A percentile compares a stretch with the other conserved stretches of the same genome.
phyloP scores from a whole-genome alignment of 2,888 invertebrate species.

The Melolontha melolontha region DNA sequence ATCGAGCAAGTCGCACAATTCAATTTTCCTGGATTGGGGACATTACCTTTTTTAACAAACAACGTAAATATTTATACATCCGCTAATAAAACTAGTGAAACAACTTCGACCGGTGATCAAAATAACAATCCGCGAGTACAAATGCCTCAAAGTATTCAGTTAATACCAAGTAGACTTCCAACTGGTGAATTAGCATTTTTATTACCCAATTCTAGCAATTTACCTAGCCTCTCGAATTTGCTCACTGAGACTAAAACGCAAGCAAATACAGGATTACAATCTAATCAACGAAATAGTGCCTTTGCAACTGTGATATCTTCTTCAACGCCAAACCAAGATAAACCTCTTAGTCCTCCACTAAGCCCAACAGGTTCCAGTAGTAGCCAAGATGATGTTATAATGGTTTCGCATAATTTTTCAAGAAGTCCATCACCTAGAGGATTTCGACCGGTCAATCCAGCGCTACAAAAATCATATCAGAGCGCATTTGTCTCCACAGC shows the following conservation, averaged over 20 bases:
- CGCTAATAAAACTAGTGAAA: slow-evolving; percentile 54
- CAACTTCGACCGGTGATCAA: slow-evolving; percentile 62
- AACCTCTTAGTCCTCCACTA: slow-evolving; percentile 72
- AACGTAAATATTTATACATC: slow-evolving; percentile 47
- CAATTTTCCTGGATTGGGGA: slow-evolving; percentile 56
- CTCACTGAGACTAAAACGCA: slow-evolving; percentile 50
- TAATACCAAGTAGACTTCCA: slow-evolving; percentile 75
- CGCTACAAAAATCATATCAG: slow-evolving; percentile 47
- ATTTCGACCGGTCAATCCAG: slow-evolving; percentile 58
- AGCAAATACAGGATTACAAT: slow-evolving; percentile 41
- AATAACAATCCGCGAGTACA: slow-evolving; percentile 70
- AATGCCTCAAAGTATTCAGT: slow-evolving; percentile 72
- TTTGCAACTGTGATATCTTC: slow-evolving; percentile 65
- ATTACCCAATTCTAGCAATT: slow-evolving; percentile 71
- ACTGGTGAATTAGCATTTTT: slow-evolving; percentile 76
- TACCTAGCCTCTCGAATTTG: slow-evolving; percentile 64
- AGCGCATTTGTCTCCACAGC: slow-evolving; percentile 47
- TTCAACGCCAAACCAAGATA: slow-evolving; percentile 46
- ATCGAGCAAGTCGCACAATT: slow-evolving; percentile 66
- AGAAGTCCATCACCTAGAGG: slow-evolving; percentile 51
- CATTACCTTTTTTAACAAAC: slow-evolving; percentile 55
- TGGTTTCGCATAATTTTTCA: slow-evolving; percentile 27
- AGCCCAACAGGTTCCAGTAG: slow-evolving; percentile 67
- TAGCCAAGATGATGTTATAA: slow-evolving; percentile 29
- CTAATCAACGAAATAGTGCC: slow-evolving; percentile 63